Base-by-base conservation (phyloP, 2,888 invertebrate species). In the Dimorphilus gyrociliatus region DNA sequence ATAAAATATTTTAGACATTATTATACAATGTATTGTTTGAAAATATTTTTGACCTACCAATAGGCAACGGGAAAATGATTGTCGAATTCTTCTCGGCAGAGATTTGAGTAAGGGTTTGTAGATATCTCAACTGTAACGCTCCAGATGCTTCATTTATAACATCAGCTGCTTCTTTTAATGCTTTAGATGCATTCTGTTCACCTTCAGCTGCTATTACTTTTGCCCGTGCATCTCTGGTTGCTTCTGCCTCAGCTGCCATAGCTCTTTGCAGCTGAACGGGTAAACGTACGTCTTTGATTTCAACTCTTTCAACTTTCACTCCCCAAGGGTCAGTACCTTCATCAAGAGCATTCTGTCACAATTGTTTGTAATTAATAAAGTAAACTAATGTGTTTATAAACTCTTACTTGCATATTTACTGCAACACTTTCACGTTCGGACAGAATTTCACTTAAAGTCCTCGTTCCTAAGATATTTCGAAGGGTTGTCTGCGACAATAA, bases 51-150 rank as follows among this genome's bases (percentile, higher is more conserved):
- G n/a, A n/a, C n/a, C n/a, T n/a, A n/a, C n/a, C 85, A 65, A 88
- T 73, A 4, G 82, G 82, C 48, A 84, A 65, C 12, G 90, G 90
- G 66, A 92, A 90, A 27, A 92, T 81, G 52, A 90, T 92, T 3
- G 90, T 92, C 6, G 88, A 88, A 61, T 90, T 90, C 71, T 90
- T 90, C 70, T 90, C 90, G 19, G 88, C 84, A 16, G 86, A 85
- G 55, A 90, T 88, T 30, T 85, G 82, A 67, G 81, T 88, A 53
- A 90, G 66, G 1, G 90, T 90, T 80, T 90, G 74, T 36, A 86
- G 67, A 53, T 88, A 90, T 37, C 88, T 74, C 14, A 90, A 72
- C 58, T 90, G 86, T 21, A 90, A 66, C 8, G 90, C 90, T 4
- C 85, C 84, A 6, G 86, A 85, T 30, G 82, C 82, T 53, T 85